Conservation (phyloP, 2,888 invertebrate species). For the Leptopilina syphax region DNA sequence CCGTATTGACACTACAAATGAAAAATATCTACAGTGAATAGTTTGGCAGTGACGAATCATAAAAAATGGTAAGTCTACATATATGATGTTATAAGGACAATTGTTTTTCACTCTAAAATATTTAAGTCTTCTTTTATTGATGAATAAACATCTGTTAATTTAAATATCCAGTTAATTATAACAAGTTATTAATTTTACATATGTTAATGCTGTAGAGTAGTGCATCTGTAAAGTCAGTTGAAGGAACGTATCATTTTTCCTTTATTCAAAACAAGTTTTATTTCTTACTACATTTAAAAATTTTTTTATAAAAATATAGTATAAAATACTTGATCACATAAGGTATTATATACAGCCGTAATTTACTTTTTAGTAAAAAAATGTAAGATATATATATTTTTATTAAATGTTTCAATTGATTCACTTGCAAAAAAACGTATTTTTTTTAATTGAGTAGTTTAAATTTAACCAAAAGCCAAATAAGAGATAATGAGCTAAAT, state of each 20-base stretch:
- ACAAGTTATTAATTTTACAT: neutral
- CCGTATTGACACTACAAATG: neutral
- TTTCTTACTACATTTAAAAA: too few species aligned
- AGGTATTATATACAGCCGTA: too few species aligned
- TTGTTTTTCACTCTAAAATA: too few species aligned
- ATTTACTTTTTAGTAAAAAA: too few species aligned
- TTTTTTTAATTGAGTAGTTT: neutral
- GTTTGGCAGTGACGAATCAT: neutral
- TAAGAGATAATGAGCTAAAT: conserved; percentile 14
- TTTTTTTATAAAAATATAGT: too few species aligned
- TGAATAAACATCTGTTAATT: conserved; percentile 21
- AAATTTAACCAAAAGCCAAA: neutral
- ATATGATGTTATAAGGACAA: neutral
- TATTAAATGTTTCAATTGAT: too few species aligned
- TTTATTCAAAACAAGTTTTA: too few species aligned
- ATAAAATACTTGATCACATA: too few species aligned
- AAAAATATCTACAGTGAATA: neutral
- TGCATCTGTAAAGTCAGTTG: neutral
- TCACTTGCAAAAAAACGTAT: too few species aligned
- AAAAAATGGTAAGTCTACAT: conserved; percentile 19
- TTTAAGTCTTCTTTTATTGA: neutral
- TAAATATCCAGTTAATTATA: conserved; percentile 14
- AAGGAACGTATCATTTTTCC: too few species aligned
- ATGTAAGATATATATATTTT: too few species aligned
- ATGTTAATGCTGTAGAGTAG: neutral